Percentiles rank a stretch among this genome's conserved stretches.
Conservation (phyloP, 2,888 invertebrate species). For the Platynereis dumerilii region DNA sequence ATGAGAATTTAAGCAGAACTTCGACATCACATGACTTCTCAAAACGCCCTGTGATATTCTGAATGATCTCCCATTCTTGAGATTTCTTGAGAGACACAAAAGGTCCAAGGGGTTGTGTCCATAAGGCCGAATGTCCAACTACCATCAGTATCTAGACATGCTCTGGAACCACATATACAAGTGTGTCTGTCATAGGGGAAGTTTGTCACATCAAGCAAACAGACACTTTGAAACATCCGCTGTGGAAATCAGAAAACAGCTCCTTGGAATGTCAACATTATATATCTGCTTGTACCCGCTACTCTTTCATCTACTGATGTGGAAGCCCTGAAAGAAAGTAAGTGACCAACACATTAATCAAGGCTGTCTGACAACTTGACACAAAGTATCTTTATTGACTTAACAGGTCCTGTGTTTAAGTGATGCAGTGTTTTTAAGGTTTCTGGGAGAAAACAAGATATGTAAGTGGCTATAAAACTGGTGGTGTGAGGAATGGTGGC, state of each 20-base stretch:
- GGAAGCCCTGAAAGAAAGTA: slow-evolving; percentile 16
- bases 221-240: slow-evolving; percentile 24
- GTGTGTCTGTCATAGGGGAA: slow-evolving; percentile 31
- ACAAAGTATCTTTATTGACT: too few relatives aligned
- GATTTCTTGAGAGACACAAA: slow-evolving; percentile 25
- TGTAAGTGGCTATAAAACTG: too few relatives aligned
- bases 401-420: too few relatives aligned
- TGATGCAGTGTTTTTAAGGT: too few relatives aligned
- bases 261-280: slow-evolving; percentile 24
- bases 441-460: too few relatives aligned
- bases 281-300: too few relatives aligned
- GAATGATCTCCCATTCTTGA: slow-evolving; percentile 28
- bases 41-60: slow-evolving; percentile 20
- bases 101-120: slow-evolving; percentile 23
- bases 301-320: slow-evolving; percentile 15
- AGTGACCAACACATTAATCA: too few relatives aligned
- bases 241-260: slow-evolving; percentile 30
- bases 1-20: slow-evolving; percentile 25
- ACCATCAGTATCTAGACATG: slow-evolving; percentile 16
- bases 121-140: slow-evolving; percentile 22
- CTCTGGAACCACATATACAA: slow-evolving; percentile 32
- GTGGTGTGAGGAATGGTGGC: too few relatives aligned
- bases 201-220: slow-evolving; percentile 31
- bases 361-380: too few relatives aligned
- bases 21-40: slow-evolving; percentile 21